Base-by-base conservation (phyloP, 2,797 vertebrate species). In the Myioborus melanocephalus region DNA sequence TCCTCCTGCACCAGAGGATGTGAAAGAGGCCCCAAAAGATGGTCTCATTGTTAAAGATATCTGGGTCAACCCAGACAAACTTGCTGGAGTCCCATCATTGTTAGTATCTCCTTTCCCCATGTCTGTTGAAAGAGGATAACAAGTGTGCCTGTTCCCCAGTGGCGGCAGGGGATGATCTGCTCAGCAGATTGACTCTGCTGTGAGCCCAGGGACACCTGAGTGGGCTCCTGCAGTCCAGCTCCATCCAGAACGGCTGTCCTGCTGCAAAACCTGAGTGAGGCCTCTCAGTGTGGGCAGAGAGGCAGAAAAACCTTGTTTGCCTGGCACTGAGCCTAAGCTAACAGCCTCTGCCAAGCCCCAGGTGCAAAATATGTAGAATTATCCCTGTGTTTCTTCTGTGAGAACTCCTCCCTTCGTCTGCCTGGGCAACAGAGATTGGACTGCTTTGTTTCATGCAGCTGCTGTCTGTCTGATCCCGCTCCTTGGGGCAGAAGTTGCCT, bases 261-360 rank as follows among this genome's bases (percentile, higher is more conserved):
- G 50, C 83, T 76, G 70, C 59, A 83, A 47, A 93, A 65, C 35
- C 34, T 43, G 16, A 43, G 49, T 1, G 0, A 83, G 69, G 61
- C 52, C 2, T 6, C 53, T 68, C 65, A 15, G 21, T 46, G 41
- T 49, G 61, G 76, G 76, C 27, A 11, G 46, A 78, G 75, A 90
- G 52, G 76, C 87, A 80, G 75, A 90, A 86, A 83, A 93, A 75
- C 80, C 47, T 71, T 79, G 70, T 90, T 95, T 95, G 75, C 73
- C 83, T 95, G 93, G 93, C 90, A 27, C 69, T 0, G 1, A 75
- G 94, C 95, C 94, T 90, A 61, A 91, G 83, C 88, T 69, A 93
- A 91, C 89, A 90, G 90, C 47, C 50, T 87, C 68, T 72, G 93
- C 90, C 90, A 91, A 93, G 59, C 80, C 80, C 90, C 94, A 93